Evolutionary conservation across 2,888 invertebrate species (phyloP), one percentile per base, ranked within the genome.

Genomic region (Calliopum simillimum): DNA sequence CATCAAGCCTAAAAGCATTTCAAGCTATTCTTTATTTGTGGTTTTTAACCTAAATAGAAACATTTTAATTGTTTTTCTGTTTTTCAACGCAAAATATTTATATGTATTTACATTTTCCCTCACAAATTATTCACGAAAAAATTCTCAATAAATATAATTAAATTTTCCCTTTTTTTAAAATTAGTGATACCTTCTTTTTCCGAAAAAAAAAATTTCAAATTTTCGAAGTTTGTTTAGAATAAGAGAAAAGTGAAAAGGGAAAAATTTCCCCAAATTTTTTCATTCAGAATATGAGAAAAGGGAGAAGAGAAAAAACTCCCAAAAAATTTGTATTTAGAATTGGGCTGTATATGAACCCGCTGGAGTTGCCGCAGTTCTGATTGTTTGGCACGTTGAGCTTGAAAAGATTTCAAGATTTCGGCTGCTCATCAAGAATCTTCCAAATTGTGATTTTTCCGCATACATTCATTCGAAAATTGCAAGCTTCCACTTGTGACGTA

Each of bases 91-190:
- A 23, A 14, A n/a, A n/a, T n/a, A n/a, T n/a, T n/a, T n/a, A n/a
- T 25, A 43, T 53, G 51, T 53, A 56, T 55, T 66, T 56, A 25
- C 44, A 13, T 41, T 59, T 33, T 66, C 56, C 56, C 11, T 56
- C 56, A 13, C 41, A 56, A 55, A 53, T 44, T 55, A 46, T n/a
- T 66, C 4, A 33, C 6, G 46, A 55, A 66, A 56, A 66, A 56
- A 46, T 13, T 46, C 56, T 12, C 19, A 44, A 14, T n/a, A 65
- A 65, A 53, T 65, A n/a, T n/a, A n/a, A 65, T 14, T 43, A 14
- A 43, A 51, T 55, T 65, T 43, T 65, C 19, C 55, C 65, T 5
- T 21, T 63, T 44, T 47, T 49, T 49, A n/a, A n/a, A n/a, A n/a
- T n/a, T n/a, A n/a, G n/a, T 47, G 13, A n/a, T 63, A 3, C 49